Evolutionary conservation across 1,140 invertebrate genomes (phyloP).

Genomic region (Drosophila leontia): DNA sequence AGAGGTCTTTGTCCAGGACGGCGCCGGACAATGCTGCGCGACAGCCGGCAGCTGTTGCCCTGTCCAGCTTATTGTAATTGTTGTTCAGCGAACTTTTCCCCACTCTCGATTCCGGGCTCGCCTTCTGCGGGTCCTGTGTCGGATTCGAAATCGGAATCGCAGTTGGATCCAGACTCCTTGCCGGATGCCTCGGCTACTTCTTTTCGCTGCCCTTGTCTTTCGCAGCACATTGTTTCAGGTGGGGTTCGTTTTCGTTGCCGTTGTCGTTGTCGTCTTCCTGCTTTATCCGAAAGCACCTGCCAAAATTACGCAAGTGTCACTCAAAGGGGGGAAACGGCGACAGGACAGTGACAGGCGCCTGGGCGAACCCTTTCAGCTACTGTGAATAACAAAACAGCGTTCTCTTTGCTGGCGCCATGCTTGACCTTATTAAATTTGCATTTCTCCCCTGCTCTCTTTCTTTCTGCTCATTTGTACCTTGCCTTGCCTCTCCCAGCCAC

Average conservation of each 20-base stretch:
- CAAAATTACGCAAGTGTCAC: conserved; percentile 76
- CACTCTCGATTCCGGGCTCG: conserved; percentile 29
- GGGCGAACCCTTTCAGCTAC: conserved; percentile 64
- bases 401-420: conserved; percentile 22
- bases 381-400: conserved; percentile 13
- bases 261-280: conserved; percentile 26
- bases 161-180: conserved; percentile 21
- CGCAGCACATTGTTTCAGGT: conserved; percentile 53
- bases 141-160: conserved; percentile 26
- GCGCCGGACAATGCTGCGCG: conserved; percentile 22
- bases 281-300: conserved; percentile 56
- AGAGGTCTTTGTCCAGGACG: conserved; percentile 22
- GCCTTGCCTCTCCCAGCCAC: conserved; percentile 11
- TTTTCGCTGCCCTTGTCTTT: conserved; percentile 51
- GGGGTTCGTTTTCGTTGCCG: conserved; percentile 37
- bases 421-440: conserved; percentile 60
- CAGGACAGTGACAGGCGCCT: conserved; percentile 31
- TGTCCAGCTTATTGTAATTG: conserved; percentile 73
- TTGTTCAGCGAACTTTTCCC: conserved; percentile 75
- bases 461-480: conserved; percentile 5
- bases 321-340: conserved; percentile 41
- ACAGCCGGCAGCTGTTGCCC: conserved; percentile 37
- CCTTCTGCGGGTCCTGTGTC: not conserved
- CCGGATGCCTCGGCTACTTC: conserved; percentile 16
- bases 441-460: conserved; percentile 29